Percentiles rank a stretch among this genome's conserved stretches.
Evolutionary conservation across 2,888 invertebrate genomes (phyloP).

Genomic region (Boloria euphrosyne): DNA sequence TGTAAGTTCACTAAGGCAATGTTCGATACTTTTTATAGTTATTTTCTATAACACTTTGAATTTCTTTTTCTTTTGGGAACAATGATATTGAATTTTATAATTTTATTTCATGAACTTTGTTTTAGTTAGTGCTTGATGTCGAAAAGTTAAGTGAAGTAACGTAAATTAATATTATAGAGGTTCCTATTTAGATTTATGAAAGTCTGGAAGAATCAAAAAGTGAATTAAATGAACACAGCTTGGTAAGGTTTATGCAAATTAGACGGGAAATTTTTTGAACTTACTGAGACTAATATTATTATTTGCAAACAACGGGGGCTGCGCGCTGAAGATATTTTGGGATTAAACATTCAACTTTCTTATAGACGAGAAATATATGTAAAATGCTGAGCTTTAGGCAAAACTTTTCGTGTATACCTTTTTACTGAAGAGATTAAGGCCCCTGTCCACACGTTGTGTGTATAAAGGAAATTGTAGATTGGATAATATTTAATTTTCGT

Average conservation of each 20-base stretch:
- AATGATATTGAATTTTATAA: slow-evolving; percentile 3
- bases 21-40: slow-evolving; percentile 57
- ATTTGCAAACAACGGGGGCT: slow-evolving; percentile 69
- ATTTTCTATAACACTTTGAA: slow-evolving; percentile 46
- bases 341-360: slow-evolving; percentile 42
- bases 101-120: neutral
- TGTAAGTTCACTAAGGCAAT: slow-evolving; percentile 76
- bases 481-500: neutral
- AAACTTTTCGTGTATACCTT: slow-evolving; percentile 33
- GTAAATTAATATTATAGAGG: slow-evolving; percentile 1
- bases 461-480: neutral
- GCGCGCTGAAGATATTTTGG: slow-evolving; percentile 58
- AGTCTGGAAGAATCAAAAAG: slow-evolving; percentile 45
- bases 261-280: slow-evolving; percentile 68
- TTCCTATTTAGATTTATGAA: neutral
- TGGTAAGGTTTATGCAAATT: slow-evolving; percentile 77
- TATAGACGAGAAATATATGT: slow-evolving; percentile 49
- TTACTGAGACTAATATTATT: slow-evolving; percentile 72
- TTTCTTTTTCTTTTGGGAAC: slow-evolving; percentile 14
- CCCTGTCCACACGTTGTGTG: neutral
- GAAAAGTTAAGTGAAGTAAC: neutral
- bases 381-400: slow-evolving; percentile 41
- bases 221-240: slow-evolving; percentile 62
- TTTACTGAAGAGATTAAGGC: slow-evolving; percentile 6
- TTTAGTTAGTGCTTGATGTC: neutral